Conservation (phyloP, 2,113 vertebrate genomes). For the Lontra canadensis region DNA sequence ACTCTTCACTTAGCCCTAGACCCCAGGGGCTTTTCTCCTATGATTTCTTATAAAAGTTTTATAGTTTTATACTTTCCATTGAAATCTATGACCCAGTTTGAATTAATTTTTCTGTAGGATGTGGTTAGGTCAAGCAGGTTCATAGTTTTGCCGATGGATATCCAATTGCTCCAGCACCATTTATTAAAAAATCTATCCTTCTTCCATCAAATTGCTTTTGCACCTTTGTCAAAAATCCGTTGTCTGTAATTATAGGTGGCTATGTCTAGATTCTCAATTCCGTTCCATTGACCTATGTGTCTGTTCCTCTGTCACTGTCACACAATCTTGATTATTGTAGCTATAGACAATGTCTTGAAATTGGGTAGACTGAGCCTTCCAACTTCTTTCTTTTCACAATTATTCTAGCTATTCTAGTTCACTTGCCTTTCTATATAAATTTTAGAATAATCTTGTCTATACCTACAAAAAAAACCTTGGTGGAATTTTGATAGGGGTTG, state of each 20-base stretch:
- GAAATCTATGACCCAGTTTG: neutral
- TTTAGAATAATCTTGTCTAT: neutral
- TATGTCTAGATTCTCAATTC: neutral
- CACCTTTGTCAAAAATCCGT: neutral
- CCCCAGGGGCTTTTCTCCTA: neutral
- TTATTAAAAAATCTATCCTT: neutral
- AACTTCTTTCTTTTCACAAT: slow-evolving; percentile 7
- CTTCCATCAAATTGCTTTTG: neutral
- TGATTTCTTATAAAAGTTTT: neutral
- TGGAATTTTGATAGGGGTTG: neutral
- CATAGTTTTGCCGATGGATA: neutral
- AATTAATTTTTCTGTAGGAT: neutral
- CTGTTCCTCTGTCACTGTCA: neutral
- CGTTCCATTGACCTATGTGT: neutral
- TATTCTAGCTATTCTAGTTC: slow-evolving; percentile 1
- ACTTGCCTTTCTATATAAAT: neutral
- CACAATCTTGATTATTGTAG: neutral
- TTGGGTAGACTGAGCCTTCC: neutral
- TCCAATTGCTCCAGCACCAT: neutral
- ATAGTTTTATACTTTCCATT: neutral
- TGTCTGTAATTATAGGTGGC: neutral
- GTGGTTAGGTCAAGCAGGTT: neutral
- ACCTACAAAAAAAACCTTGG: neutral
- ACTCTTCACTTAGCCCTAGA: neutral
- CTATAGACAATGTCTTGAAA: neutral